Base-by-base conservation (phyloP, 2,888 invertebrate species). In the Morinoia aosen region DNA sequence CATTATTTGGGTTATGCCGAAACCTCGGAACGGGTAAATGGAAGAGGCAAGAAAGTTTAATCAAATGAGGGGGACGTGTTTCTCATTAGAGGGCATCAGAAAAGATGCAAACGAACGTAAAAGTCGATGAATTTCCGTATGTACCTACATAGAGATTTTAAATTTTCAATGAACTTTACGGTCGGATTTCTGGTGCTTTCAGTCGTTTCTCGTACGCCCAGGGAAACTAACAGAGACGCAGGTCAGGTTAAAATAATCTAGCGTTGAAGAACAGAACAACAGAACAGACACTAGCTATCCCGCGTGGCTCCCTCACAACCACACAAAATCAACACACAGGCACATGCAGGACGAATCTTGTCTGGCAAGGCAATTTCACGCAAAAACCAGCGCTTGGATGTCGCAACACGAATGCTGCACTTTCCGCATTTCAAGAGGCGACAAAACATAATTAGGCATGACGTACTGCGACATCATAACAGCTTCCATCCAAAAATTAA, bases 381-480 rank as follows among this genome's bases (percentile, higher is more conserved):
- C 76, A 76, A 76, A 76, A 76, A 76, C 76, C 19, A 33, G 33
- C 25, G 33, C 33, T 76, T 76, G 76, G 33, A 76, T 76, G 76
- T 33, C 76, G 76, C 33, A 76, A 76, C 76, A 76, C 76, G 76
- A 76, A 76, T 76, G 76, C 76, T 76, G 76, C 76, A 76, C 76
- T 76, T 76, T 76, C 25, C 76, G 76, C 76, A 33, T 76, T 76
- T 33, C 76, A 76, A 16, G 25, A 76, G 76, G 76, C 76, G 76
- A 76, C 25, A 76, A 76, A 76, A 19, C 25, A 76, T 76, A 76
- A 76, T 76, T 76, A 76, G 76, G 25, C 76, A 33, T 76, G 76
- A 76, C 76, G 16, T 76, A 76, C 76, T 25, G 25, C 25, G 33
- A 76, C 76, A 76, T 76, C 76, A 76, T 76, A 76, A 76, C 76